Conservation (phyloP, 64 coral and sea anemone genomes). For the Platygyra sinensis region DNA sequence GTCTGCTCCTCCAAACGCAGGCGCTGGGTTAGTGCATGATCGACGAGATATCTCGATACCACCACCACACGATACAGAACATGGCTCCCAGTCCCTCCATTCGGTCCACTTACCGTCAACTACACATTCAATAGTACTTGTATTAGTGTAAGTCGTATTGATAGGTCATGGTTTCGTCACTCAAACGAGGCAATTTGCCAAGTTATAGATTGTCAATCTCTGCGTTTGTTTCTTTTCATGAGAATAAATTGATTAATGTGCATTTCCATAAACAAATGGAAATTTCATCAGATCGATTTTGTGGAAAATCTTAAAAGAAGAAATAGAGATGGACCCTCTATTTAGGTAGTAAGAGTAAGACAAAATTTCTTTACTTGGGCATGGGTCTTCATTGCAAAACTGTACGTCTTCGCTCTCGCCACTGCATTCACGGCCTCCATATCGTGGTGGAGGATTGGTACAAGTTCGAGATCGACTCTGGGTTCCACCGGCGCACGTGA, state of each 20-base stretch:
- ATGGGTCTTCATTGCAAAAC: constrained; percentile 24
- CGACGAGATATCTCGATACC: constrained; percentile 6
- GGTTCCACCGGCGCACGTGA: constrained; percentile 34
- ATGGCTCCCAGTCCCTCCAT: constrained; percentile 17
- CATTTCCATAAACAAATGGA: background rate
- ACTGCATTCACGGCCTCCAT: background rate
- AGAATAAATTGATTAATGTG: too few species aligned
- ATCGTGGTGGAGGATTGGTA: background rate
- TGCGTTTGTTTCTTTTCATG: too few species aligned
- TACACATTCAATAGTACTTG: background rate
- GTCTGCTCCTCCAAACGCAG: constrained; percentile 20
- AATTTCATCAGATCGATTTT: too few species aligned
- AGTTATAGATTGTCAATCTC: too few species aligned
- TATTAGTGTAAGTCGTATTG: background rate
- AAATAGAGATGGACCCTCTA: background rate
- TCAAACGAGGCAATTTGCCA: too few species aligned
- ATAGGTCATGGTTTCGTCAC: too few species aligned
- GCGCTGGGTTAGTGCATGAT: constrained; percentile 14
- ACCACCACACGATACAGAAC: constrained; percentile 23
- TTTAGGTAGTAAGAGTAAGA: background rate
- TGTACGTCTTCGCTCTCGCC: background rate
- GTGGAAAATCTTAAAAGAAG: background rate
- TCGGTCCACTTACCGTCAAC: constrained; percentile 47
- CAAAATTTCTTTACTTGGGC: constrained; percentile 31
- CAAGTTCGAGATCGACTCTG: constrained; percentile 29